Base-by-base conservation (phyloP, 2,888 invertebrate genomes). In the Tribolium freemani region DNA sequence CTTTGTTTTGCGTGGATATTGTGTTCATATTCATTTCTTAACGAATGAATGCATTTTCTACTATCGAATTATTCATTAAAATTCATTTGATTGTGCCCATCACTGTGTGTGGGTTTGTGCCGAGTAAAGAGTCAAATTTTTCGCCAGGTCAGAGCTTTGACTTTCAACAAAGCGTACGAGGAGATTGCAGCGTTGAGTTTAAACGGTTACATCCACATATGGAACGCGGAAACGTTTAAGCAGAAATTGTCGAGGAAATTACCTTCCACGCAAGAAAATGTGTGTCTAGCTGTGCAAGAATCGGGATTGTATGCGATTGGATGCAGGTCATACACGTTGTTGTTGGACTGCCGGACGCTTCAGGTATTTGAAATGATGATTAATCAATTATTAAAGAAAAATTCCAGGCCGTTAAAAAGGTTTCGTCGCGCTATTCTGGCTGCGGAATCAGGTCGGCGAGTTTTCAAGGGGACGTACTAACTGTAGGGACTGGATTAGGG, bases 121-220 rank as follows among this genome's bases (percentile, higher is more conserved):
- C 2, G 5, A 26, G 3, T 26, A 26, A 26, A 26, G 3, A 26
- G 0, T 30, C 16, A 21, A 51, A 57, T 46, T 45, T 70, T 20
- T 64, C 30, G 80, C 0, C 82, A 92, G 92, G 92, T 87, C 21
- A 91, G 98, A 75, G 96, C 97, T 11, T 87, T 98, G 44, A 93
- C 94, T 13, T 97, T 96, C 85, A 97, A 97, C 87, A 90, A 92
- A 79, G 91, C 91, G 11, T 94, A 94, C 86, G 92, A 93, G 78
- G 97, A 97, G 88, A 91, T 98, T 71, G 97, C 96, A 0, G 96
- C 96, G 6, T 88, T 98, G 1, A 96, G 97, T 0, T 88, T 97
- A 6, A 98, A 98, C 87, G 96, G 96, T 0, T 97, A 94, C 86
- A 95, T 98, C 84, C 97, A 98, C 87, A 93, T 97, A 79, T 97